phyloP scores from a whole-genome alignment of 2,888 invertebrate genomes.

The Agrotis ipsilon region DNA sequence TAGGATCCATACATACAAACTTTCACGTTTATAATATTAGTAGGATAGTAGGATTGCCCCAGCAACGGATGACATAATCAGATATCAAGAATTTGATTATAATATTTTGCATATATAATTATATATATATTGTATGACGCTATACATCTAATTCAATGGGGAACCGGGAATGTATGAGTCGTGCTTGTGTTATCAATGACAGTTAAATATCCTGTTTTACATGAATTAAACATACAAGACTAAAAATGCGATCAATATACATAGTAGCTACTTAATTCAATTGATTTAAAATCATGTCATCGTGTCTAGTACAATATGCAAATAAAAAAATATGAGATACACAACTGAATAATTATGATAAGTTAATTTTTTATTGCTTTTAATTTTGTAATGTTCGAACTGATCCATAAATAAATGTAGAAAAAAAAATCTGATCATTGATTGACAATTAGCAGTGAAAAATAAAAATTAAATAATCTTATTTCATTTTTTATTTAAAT shows the following conservation, averaged over 20 bases:
- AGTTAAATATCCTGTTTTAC: constrained; percentile 13
- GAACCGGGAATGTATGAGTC: not conserved
- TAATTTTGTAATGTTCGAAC: too few species aligned
- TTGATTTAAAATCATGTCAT: not conserved
- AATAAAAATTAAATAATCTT: too few species aligned
- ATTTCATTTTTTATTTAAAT: too few species aligned
- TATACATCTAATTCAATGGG: constrained; percentile 8
- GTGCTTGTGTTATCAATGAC: constrained; percentile 14
- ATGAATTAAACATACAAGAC: constrained; percentile 20
- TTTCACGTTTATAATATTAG: too few species aligned
- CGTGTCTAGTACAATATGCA: too few species aligned
- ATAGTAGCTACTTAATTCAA: not conserved
- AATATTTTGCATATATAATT: not conserved
- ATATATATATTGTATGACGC: not conserved
- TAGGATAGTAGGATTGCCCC: not conserved
- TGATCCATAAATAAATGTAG: too few species aligned
- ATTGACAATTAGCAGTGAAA: too few species aligned
- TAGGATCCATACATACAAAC: too few species aligned
- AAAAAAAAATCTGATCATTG: too few species aligned
- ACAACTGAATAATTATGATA: too few species aligned
- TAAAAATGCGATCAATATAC: not conserved
- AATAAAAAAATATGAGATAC: too few species aligned
- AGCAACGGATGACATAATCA: not conserved
- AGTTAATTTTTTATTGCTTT: too few species aligned
- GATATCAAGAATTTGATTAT: not conserved